Evolutionary conservation across 2,113 vertebrate genomes (phyloP), one percentile per base, ranked within the genome.

Genomic region (Daubentonia madagascariensis): DNA sequence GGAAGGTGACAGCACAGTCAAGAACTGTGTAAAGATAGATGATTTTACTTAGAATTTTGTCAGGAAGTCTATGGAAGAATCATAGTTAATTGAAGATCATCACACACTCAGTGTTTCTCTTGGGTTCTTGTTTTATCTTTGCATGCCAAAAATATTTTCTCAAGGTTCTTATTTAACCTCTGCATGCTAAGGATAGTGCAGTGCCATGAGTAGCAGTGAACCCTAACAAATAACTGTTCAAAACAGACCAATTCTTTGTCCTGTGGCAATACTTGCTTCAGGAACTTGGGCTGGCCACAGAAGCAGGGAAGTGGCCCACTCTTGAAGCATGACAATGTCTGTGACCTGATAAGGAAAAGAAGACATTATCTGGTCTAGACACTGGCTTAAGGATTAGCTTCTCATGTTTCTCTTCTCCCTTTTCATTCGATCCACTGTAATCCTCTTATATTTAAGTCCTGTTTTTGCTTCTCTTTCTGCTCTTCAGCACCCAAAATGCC

Each of bases 291-390:
- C 32, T 76, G 68, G 48, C 20, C 50, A 54, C 50, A 18, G 48
- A 48, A 70, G 70, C 13, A 67, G 17, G 37, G 40, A 59, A 22
- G 11, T n/a, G 25, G 32, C 16, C 63, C 75, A 1, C 45, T 45
- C 35, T 84, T n/a, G 85, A 85, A 92, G 70, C 30, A 22, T 14
- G 65, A 35, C 37, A 22, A 9, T 14, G 79, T 54, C 50, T 61
- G 67, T 48, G 63, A 91, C 67, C 61, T 76, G 30, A 52, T 23
- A 68, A 79, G 85, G 83, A 92, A 87, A 81, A 59, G 59, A 37
- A 90, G 93, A 94, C 40, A 25, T 79, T 89, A 65, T 89, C 81
- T 93, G 73, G 93, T 97, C 93, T 94, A 97, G 97, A 98, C 95
- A 80, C 4, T 13, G 80, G 95, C 84, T 90, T 97, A 96, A 67